phyloP scores from a whole-genome alignment of 2,113 vertebrate genomes.

The Clarias gariepinus region DNA sequence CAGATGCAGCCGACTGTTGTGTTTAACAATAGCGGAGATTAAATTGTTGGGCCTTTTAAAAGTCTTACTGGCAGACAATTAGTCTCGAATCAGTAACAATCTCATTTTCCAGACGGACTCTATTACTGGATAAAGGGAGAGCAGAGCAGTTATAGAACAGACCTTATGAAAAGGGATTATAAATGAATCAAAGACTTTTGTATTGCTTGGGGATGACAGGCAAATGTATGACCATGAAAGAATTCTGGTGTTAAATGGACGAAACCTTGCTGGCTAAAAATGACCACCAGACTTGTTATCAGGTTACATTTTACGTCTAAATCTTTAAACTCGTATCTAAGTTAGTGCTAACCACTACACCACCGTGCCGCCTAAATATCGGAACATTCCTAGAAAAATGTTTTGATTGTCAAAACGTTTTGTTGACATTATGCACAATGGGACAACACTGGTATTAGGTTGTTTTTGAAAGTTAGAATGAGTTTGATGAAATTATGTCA shows the following conservation, averaged over 20 bases:
- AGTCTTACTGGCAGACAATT: slow-evolving; percentile 34
- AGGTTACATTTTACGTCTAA: background rate
- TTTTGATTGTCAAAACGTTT: no score
- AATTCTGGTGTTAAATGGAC: background rate
- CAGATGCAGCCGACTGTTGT: slow-evolving; percentile 6
- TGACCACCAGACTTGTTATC: background rate
- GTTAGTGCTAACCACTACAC: background rate
- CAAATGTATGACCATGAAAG: background rate
- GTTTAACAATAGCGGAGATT: slow-evolving; percentile 4
- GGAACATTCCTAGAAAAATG: no score
- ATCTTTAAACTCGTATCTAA: no score
- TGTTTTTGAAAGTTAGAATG: no score
- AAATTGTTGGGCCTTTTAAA: slow-evolving; percentile 3
- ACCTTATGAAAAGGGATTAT: slow-evolving; percentile 1
- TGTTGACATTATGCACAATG: no score
- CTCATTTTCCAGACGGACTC: slow-evolving; percentile 19
- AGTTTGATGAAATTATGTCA: no score
- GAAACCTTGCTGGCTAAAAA: background rate
- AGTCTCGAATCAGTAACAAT: slow-evolving; percentile 23
- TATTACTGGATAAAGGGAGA: slow-evolving; percentile 21
- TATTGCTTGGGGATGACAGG: background rate
- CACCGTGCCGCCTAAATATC: no score
- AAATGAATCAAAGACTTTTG: background rate
- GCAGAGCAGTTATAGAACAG: background rate
- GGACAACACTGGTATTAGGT: no score